Conservation (phyloP, 2,888 invertebrate genomes). For the Epirrhoe alternata region DNA sequence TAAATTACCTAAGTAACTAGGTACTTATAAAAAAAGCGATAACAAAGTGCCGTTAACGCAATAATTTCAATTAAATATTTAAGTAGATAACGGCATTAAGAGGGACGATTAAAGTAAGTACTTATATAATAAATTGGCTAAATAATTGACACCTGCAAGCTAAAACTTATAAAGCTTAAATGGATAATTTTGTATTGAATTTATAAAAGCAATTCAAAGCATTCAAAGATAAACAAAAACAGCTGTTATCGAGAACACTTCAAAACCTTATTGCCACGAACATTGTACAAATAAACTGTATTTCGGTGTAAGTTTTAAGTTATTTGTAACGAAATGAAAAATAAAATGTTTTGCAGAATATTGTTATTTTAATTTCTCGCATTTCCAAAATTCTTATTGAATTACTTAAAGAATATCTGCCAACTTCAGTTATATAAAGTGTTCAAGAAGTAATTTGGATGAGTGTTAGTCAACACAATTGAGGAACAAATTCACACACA, state of each 20-base stretch:
- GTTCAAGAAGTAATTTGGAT: not conserved
- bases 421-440: not conserved
- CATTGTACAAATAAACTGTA: conserved; percentile 45
- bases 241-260: conserved; percentile 20
- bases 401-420: not conserved
- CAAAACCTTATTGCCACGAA: conserved; percentile 39
- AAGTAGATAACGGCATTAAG: conserved; percentile 21
- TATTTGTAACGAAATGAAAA: conserved; percentile 72
- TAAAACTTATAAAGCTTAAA: not conserved
- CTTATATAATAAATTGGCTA: conserved; percentile 8
- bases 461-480: not conserved
- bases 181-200: conserved; percentile 6
- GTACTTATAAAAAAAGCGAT: conserved; percentile 14
- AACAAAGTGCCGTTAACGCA: conserved; percentile 17
- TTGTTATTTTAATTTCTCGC: conserved; percentile 13
- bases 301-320: conserved; percentile 67
- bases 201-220: conserved; percentile 2
- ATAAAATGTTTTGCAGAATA: conserved; percentile 72
- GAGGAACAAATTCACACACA: not conserved
- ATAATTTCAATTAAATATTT: conserved; percentile 20
- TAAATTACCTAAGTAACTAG: too few species aligned
- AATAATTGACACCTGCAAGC: conserved; percentile 21
- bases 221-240: conserved; percentile 17
- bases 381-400: not conserved
- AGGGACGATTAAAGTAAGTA: not conserved